These are phyloP conservation scores for Ginglymostoma cirratum DNA, from an alignment of 2,113 vertebrate genomes.

Conservation along the genomic window DNA sequence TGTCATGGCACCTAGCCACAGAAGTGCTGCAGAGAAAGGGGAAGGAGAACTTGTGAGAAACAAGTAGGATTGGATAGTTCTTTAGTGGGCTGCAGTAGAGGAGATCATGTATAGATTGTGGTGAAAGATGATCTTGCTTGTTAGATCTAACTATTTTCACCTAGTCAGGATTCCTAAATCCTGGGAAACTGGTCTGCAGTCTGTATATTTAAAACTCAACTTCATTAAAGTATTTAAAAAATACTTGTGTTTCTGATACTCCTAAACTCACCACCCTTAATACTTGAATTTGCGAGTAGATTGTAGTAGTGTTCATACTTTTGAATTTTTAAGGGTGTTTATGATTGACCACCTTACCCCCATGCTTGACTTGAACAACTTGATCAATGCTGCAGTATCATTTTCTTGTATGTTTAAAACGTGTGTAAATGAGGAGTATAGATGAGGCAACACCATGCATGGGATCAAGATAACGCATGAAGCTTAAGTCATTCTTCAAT, in stretches of 20 bases:
- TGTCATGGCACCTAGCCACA: background rate
- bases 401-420: background rate
- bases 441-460: background rate
- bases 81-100: background rate
- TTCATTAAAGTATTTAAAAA: background rate
- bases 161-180: background rate
- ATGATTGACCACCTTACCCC: background rate
- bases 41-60: background rate
- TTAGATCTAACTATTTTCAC: background rate
- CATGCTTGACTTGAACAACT: background rate
- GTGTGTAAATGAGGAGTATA: background rate
- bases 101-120: background rate
- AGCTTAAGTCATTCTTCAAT: background rate
- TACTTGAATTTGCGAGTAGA: background rate
- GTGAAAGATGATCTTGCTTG: background rate
- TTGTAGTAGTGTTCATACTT: background rate
- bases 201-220: background rate
- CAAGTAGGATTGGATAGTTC: background rate
- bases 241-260: background rate
- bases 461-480: background rate
- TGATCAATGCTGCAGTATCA: background rate
- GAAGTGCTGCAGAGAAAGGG: too few relatives aligned
- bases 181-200: background rate
- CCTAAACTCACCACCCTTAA: background rate
- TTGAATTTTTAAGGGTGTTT: background rate